Evolutionary conservation across 1,140 invertebrate species (phyloP).

Genomic region (Dendrolimus punctatus): DNA sequence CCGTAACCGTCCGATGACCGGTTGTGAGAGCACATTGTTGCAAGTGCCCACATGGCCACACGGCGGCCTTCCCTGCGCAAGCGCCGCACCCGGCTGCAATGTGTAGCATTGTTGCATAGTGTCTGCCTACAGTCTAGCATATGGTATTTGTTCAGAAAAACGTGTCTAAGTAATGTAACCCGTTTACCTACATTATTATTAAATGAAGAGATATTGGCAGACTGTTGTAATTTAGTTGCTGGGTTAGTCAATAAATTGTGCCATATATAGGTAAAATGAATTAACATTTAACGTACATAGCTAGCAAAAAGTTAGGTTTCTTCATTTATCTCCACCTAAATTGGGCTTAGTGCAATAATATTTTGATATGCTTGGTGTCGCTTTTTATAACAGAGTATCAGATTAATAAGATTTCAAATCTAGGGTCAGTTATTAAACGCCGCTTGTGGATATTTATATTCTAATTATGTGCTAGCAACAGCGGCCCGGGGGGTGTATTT

Average conservation of each 20-base stretch:
- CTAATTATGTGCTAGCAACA: conserved; percentile 55
- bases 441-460: conserved; percentile 57
- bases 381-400: conserved; percentile 24
- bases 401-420: conserved; percentile 48
- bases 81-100: conserved; percentile 4
- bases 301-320: neutral
- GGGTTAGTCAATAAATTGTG: too few relatives aligned
- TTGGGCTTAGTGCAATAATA: neutral
- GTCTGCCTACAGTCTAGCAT: too few relatives aligned
- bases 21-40: conserved; percentile 64
- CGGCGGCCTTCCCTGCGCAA: conserved; percentile 12
- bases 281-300: neutral
- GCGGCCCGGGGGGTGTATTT: conserved; percentile 43
- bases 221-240: too few relatives aligned
- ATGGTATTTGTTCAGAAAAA: too few relatives aligned
- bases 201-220: too few relatives aligned
- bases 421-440: conserved; percentile 49
- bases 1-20: conserved; percentile 51
- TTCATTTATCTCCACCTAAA: conserved; percentile 1
- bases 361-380: conserved; percentile 19
- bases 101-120: neutral
- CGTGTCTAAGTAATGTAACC: too few relatives aligned
- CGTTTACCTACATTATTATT: too few relatives aligned
- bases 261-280: too few relatives aligned
- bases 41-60: conserved; percentile 48